Evolutionary conservation across 1,140 invertebrate genomes (phyloP).

Genomic region (Helicoverpa armigera): DNA sequence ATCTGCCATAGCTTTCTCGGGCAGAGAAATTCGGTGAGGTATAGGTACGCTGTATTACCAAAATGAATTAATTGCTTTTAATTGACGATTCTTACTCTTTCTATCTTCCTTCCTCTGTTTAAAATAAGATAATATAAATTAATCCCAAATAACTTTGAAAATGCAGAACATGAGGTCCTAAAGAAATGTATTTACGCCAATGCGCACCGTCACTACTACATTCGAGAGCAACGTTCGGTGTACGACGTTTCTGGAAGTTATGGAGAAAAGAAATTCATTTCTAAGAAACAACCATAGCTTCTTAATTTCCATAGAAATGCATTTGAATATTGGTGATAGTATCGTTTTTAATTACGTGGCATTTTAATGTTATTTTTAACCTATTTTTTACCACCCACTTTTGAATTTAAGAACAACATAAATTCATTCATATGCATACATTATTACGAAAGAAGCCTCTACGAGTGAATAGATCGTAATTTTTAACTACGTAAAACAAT

Average conservation of each 20-base stretch:
- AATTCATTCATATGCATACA: too few relatives aligned
- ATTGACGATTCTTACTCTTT: too few relatives aligned
- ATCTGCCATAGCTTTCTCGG: too few relatives aligned
- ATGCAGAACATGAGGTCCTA: not conserved
- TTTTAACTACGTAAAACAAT: not conserved
- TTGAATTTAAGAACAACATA: too few relatives aligned
- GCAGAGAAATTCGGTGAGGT: too few relatives aligned
- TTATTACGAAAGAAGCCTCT: too few relatives aligned
- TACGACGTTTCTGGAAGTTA: constrained; percentile 69
- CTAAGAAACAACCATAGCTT: constrained; percentile 41
- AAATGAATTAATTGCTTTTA: too few relatives aligned
- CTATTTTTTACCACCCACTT: too few relatives aligned
- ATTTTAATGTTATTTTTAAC: too few relatives aligned
- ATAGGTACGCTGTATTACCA: too few relatives aligned
- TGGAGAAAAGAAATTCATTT: constrained; percentile 53
- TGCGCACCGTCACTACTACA: constrained; percentile 53
- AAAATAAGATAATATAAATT: not conserved
- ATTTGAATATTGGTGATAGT: not conserved
- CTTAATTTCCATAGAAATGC: constrained; percentile 16
- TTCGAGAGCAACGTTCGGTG: constrained; percentile 69
- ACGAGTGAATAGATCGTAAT: not conserved
- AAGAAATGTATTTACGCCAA: constrained; percentile 48
- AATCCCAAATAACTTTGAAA: not conserved
- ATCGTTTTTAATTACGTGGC: too few relatives aligned
- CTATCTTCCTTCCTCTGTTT: too few relatives aligned